Percentiles rank a stretch among this genome's conserved stretches.
phyloP scores from a whole-genome alignment of 1,140 invertebrate species.

The Aplysia californica region DNA sequence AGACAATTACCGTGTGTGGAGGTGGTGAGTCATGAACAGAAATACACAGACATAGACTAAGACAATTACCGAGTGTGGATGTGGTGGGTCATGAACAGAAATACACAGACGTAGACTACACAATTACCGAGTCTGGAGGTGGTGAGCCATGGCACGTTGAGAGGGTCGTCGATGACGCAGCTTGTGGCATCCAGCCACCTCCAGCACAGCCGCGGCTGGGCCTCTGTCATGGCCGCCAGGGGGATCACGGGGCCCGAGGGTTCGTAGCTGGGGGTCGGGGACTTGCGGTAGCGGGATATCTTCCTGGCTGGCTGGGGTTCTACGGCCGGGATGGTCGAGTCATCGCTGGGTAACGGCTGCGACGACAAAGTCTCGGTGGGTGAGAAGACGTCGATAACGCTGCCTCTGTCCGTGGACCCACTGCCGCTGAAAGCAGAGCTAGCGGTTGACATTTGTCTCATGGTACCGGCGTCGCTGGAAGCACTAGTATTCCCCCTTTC shows the following conservation, averaged over 20 bases:
- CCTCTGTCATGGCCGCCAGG: conserved; percentile 27
- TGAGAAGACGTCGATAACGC: too few relatives aligned
- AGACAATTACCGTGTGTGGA: too few relatives aligned
- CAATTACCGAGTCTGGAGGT: too few relatives aligned
- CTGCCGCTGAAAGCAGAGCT: too few relatives aligned
- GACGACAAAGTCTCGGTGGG: too few relatives aligned
- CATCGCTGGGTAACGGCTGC: not conserved
- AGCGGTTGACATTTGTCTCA: too few relatives aligned
- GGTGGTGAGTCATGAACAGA: not conserved
- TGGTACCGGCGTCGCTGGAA: too few relatives aligned
- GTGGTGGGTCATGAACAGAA: not conserved
- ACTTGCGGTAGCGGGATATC: not conserved
- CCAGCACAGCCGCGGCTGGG: conserved; percentile 39
- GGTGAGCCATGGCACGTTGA: conserved; percentile 32
- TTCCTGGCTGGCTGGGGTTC: not conserved
- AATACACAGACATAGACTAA: not conserved
- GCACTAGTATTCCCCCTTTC: too few relatives aligned
- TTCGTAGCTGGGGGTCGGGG: not conserved
- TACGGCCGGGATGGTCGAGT: not conserved
- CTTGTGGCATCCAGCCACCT: conserved; percentile 34
- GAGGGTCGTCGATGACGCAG: conserved; percentile 39
- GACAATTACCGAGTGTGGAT: too few relatives aligned
- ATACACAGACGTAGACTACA: not conserved
- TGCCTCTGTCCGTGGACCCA: too few relatives aligned
- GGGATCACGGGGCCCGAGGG: not conserved